Base-by-base conservation (phyloP, 1,140 invertebrate genomes). In the Aricia agestis region DNA sequence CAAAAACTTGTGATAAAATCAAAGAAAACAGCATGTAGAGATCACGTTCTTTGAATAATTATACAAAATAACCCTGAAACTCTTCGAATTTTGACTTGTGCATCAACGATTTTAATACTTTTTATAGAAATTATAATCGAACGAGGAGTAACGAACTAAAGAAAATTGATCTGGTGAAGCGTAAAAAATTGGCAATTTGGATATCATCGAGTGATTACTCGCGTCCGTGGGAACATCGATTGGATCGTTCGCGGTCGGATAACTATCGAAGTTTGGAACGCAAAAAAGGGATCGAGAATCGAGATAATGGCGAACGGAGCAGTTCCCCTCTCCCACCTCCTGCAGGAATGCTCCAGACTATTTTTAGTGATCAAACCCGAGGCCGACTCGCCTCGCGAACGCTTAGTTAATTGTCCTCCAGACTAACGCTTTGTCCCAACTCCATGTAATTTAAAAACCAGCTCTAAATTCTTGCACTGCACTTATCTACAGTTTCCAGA, bases 281-380 rank as follows among this genome's bases (percentile, higher is more conserved):
- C 82, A 91, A 91, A 91, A 91, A 89, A 87, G 83, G 85, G 82
- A 81, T 81, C 81, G 79, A 81, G 80, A 83, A 81, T 81, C 81
- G 79, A 81, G 80, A 83, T 88, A 89, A 87, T 88, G 76, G 81
- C 82, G 77, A 81, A 79, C 71, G 78, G 81, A 83, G 84, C 80
- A 76, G 6, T 36, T 78, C 76, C 67, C 74, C 76, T 83, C 36
- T n/a, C 73, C 77, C 75, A 75, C 69, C 78, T 73, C 72, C 69
- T 69, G 72, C 52, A 68, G 85, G 87, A 87, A 90, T 89, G 86
- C 82, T 84, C 72, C 75, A 67, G 77, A 86, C 88, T 90, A 89
- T 90, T 90, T 90, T 89, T 90, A 90, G 86, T 83, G 79, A 86
- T 87, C 86, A 81, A 84, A 86, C 83, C 74, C 82, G 79, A 82